Base-by-base conservation (phyloP, 2,888 invertebrate genomes). In the Epiperipatus broadwayi region DNA sequence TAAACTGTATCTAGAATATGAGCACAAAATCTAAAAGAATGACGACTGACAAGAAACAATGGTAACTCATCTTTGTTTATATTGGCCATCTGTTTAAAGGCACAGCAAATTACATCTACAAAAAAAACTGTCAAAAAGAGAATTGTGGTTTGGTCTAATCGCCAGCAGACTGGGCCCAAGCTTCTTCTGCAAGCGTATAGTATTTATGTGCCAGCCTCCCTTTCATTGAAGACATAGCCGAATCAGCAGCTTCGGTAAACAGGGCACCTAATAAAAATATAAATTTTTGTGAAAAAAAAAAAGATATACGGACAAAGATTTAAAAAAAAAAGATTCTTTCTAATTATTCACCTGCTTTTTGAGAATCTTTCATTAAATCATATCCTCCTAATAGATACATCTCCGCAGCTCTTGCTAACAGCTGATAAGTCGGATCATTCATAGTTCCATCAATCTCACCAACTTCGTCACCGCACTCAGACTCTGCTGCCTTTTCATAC, bases 131-230 rank as follows among this genome's bases (percentile, higher is more conserved):
- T n/a, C n/a, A n/a, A n/a, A n/a, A n/a, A n/a, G n/a, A n/a, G n/a
- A n/a, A n/a, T n/a, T n/a, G n/a, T n/a, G n/a, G n/a, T n/a, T n/a
- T n/a, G n/a, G n/a, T n/a, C n/a, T n/a, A n/a, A n/a, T n/a, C n/a
- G n/a, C n/a, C n/a, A n/a, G n/a, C n/a, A n/a, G n/a, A n/a, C n/a
- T n/a, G n/a, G n/a, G n/a, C 58, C 46, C 52, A 60, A 15, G 57
- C 58, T 47, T 65, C 62, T 49, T 66, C 66, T 3, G 66, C 63
- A 40, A 58, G 42, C 47, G 55, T 53, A 43, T 59, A 66, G 48
- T 59, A 66, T 47, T 65, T 63, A 48, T 56, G 65, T 27, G 68
- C 67, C 40, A 67, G 51, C 41, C 64, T 57, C 18, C 68, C 68
- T 44, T 68, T 66, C 64, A 65, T 64, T n/a, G 60, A 58, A 37